Evolutionary conservation across 1,140 invertebrate genomes (phyloP).

Genomic region (Drosophila teissieri): DNA sequence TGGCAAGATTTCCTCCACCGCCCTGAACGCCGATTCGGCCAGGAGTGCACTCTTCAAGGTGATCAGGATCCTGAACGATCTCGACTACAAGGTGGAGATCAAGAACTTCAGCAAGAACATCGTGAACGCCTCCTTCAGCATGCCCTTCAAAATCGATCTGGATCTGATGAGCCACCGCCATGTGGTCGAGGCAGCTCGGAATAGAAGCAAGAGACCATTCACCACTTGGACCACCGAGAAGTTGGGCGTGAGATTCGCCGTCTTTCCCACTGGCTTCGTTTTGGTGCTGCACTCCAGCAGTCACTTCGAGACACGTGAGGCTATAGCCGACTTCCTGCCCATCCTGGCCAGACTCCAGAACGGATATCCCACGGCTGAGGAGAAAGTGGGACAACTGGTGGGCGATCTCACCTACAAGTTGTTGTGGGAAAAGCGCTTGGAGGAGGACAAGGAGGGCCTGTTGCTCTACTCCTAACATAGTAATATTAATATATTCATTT

Average conservation of each 20-base stretch:
- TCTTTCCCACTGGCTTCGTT: conserved; percentile 61
- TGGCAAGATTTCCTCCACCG: conserved; percentile 43
- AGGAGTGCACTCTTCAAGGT: conserved; percentile 39
- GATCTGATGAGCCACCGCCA: conserved; percentile 32
- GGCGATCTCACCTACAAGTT: conserved; percentile 55
- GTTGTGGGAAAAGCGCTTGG: conserved; percentile 60
- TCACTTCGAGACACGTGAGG: conserved; percentile 48
- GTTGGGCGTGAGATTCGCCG: conserved; percentile 37
- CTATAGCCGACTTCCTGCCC: conserved; percentile 50
- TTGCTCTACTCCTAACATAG: conserved; percentile 48
- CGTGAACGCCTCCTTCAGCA: conserved; percentile 58
- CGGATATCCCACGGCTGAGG: conserved; percentile 35
- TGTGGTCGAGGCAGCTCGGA: conserved; percentile 18
- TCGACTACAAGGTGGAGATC: conserved; percentile 54
- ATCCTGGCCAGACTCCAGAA: conserved; percentile 48
- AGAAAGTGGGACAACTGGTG: conserved; percentile 8
- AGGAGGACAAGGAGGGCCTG: conserved; percentile 49
- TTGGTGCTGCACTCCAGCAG: conserved; percentile 45
- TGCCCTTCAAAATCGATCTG: conserved; percentile 64
- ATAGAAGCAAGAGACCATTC: conserved; percentile 44
- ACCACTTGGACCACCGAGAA: conserved; percentile 51
- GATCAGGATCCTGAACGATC: conserved; percentile 39
- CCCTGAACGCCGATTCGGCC: conserved; percentile 39
- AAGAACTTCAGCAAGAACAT: conserved; percentile 43
- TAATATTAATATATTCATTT: not conserved